Conservation (phyloP, 2,797 vertebrate genomes). For the Psittacula derbiana region DNA sequence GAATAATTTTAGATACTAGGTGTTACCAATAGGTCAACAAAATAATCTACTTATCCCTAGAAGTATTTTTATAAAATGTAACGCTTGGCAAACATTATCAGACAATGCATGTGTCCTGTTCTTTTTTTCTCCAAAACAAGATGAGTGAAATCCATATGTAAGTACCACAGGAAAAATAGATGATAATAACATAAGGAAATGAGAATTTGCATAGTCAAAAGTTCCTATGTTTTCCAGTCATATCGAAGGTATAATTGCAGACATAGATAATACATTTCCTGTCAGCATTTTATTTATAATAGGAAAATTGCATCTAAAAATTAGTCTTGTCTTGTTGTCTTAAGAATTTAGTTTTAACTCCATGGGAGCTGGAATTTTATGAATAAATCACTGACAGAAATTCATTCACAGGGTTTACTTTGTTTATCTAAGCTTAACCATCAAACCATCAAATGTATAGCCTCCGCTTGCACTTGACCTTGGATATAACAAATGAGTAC, state of each 20-base stretch:
- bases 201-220: neutral
- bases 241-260: neutral
- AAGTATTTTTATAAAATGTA: neutral
- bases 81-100: neutral
- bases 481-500: neutral
- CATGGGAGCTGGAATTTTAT: neutral
- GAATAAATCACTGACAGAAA: neutral
- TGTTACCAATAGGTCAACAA: neutral
- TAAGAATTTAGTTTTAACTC: neutral
- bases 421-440: neutral
- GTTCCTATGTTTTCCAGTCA: neutral
- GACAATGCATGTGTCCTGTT: neutral
- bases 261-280: neutral
- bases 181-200: neutral
- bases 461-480: neutral
- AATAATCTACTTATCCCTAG: neutral
- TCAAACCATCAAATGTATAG: neutral
- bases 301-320: neutral
- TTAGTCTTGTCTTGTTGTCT: neutral
- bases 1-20: neutral
- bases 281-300: neutral
- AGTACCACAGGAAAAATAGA: neutral
- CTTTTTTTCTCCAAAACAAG: neutral
- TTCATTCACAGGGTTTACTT: neutral
- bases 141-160: neutral